These are phyloP conservation scores for Gymnocypris eckloni DNA, from an alignment of 2,797 vertebrate species.

Conservation along the genomic window DNA sequence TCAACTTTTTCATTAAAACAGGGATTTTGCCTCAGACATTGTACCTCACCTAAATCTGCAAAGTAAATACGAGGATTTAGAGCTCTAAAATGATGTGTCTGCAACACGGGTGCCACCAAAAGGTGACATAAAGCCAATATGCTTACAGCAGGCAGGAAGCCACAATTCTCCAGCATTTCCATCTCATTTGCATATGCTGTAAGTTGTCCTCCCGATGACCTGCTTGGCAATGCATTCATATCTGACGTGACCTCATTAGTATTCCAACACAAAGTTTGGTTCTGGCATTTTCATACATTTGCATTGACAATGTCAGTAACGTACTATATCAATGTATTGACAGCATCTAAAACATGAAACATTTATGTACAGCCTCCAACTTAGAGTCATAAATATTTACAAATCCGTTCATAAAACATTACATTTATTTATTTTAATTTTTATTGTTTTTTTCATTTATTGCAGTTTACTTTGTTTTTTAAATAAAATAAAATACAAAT, in stretches of 20 bases:
- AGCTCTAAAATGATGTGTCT: slow-evolving; percentile 55
- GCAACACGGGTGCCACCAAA: slow-evolving; percentile 53
- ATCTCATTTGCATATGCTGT: slow-evolving; percentile 35
- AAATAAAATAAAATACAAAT: slow-evolving; percentile 8
- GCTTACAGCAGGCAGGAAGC: slow-evolving; percentile 39
- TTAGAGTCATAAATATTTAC: not conserved
- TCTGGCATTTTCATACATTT: slow-evolving; percentile 18
- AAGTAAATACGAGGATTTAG: slow-evolving; percentile 64
- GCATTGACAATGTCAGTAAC: slow-evolving; percentile 10
- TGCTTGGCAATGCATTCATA: slow-evolving; percentile 35
- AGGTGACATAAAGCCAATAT: slow-evolving; percentile 56
- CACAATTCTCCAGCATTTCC: slow-evolving; percentile 17
- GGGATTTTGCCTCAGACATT: slow-evolving; percentile 60
- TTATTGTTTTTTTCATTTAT: too few relatives aligned
- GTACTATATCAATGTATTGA: not conserved
- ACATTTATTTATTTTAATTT: not conserved
- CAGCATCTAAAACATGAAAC: not conserved
- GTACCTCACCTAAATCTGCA: slow-evolving; percentile 61
- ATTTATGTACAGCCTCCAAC: not conserved
- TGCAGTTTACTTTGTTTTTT: not conserved
- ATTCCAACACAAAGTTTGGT: slow-evolving; percentile 1
- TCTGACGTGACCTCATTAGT: slow-evolving; percentile 15
- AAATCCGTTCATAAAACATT: not conserved
- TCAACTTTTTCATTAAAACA: slow-evolving; percentile 62
- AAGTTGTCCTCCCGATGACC: slow-evolving; percentile 42